These are phyloP conservation scores for Sturnira hondurensis DNA, from an alignment of 2,113 vertebrate species.

Conservation along the genomic window DNA sequence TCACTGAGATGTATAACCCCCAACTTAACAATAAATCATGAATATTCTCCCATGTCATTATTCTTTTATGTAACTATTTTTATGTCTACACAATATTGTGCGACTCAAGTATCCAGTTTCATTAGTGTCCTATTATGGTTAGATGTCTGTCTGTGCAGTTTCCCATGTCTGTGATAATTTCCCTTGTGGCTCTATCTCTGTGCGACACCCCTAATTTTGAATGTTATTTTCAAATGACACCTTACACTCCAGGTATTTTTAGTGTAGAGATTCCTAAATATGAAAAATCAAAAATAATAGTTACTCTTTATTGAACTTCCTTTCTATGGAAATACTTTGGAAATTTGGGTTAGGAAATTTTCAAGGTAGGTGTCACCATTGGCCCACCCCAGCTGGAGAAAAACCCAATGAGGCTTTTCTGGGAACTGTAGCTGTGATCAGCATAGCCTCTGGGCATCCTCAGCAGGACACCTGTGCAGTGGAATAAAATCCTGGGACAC, in stretches of 20 bases:
- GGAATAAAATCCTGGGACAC: background rate
- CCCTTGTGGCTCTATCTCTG: background rate
- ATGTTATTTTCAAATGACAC: constrained; percentile 28
- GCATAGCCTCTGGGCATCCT: background rate
- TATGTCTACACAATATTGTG: background rate
- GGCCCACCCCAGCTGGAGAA: background rate
- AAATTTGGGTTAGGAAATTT: background rate
- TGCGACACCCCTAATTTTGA: constrained; percentile 12
- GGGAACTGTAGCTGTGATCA: background rate
- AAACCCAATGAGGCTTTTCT: background rate
- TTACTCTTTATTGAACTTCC: background rate
- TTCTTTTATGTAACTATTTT: constrained; percentile 38
- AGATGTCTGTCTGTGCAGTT: constrained; percentile 30
- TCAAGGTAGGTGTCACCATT: background rate
- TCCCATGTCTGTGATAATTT: constrained; percentile 27
- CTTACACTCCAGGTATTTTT: background rate
- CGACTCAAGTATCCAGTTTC: constrained; percentile 24
- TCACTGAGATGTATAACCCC: background rate
- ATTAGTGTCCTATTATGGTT: constrained; percentile 19
- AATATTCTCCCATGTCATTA: constrained; percentile 15
- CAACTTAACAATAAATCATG: background rate
- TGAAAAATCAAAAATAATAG: background rate
- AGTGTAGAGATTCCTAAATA: constrained; percentile 12
- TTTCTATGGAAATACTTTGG: background rate
- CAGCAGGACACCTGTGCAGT: background rate